Evolutionary conservation across 2,113 vertebrate species (phyloP), one percentile per base, ranked within the genome.

Genomic region (Sinocyclocheilus rhinocerous): DNA sequence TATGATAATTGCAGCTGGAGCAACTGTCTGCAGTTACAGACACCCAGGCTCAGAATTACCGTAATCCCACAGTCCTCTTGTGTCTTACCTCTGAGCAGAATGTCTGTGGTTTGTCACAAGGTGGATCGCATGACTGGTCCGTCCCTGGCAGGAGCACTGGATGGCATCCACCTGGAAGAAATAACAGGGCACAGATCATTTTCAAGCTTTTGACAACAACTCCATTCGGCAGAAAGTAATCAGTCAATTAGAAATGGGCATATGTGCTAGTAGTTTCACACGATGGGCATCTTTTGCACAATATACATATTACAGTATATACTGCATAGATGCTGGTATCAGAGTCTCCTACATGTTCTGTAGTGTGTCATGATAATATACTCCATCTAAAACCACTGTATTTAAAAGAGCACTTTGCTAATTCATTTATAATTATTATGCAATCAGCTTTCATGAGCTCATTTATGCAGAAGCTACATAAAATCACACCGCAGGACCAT

Each of bases 21-120:
- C 33, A 22, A 55, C 75, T 12, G n/a, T 61, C 18, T 16, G 11
- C 42, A 39, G 70, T 39, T 26, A 65, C 24, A 65, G 12, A 77
- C 42, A 67, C 52, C 10, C 26, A 1, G 13, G 12, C 15, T n/a
- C 22, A 67, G 39, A 81, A 69, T 39, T 39, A 16, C n/a, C 26
- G 24, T 20, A 78, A 85, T 39, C 73, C 39, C 45, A 73, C 65
- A 84, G 57, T 87, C 50, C 77, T 87, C 55, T 42, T 39, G 11
- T 45, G 76, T 93, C 95, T 90, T 94, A 98, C 98, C 97, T 99
- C 96, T 4, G 95, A 96, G 92, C 98, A 99, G 91, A 96, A 96
- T 13, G 97, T 95, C 76, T 97, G 96, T 65, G 96, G 95, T 85
- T 96, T 96, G 87, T 94, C 95, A 90, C 98, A 99, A 4, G 96